phyloP scores from a whole-genome alignment of 2,888 invertebrate genomes.

The Dysmachus trigonus region DNA sequence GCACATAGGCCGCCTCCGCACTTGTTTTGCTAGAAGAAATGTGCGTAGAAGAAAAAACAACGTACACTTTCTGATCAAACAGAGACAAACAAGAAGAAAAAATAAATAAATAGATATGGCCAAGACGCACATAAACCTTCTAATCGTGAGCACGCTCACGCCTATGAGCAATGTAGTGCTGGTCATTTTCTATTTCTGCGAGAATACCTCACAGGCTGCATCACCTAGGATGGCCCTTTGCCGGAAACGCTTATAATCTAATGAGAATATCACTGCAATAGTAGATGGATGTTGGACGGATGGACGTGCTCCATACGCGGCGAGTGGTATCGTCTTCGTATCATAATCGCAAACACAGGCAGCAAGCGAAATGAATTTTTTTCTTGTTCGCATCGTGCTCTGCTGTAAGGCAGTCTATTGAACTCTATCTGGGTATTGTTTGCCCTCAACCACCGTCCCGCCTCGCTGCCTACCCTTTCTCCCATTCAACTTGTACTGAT shows the following conservation, averaged over 20 bases:
- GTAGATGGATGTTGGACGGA: constrained; percentile 2
- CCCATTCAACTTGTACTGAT: background rate
- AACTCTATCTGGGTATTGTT: constrained; percentile 41
- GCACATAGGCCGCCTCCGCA: background rate
- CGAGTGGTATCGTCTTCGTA: background rate
- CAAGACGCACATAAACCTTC: background rate
- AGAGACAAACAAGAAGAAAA: background rate
- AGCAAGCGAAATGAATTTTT: background rate
- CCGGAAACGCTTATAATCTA: constrained; percentile 37
- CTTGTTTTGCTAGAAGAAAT: background rate
- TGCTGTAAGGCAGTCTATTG: constrained; percentile 13
- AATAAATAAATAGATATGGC: background rate
- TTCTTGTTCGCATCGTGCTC: background rate
- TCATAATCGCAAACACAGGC: background rate
- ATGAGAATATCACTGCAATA: constrained; percentile 7
- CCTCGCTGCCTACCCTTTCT: constrained; percentile 5
- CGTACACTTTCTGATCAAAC: background rate
- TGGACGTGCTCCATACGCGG: background rate
- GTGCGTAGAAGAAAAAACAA: background rate
- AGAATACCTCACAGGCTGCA: constrained; percentile 12
- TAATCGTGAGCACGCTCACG: background rate
- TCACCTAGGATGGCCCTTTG: constrained; percentile 31
- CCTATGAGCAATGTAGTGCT: background rate
- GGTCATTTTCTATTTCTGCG: constrained; percentile 29
- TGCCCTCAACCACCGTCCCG: background rate